phyloP scores from a whole-genome alignment of 2,888 invertebrate genomes.

The Sylvicola cinctus region DNA sequence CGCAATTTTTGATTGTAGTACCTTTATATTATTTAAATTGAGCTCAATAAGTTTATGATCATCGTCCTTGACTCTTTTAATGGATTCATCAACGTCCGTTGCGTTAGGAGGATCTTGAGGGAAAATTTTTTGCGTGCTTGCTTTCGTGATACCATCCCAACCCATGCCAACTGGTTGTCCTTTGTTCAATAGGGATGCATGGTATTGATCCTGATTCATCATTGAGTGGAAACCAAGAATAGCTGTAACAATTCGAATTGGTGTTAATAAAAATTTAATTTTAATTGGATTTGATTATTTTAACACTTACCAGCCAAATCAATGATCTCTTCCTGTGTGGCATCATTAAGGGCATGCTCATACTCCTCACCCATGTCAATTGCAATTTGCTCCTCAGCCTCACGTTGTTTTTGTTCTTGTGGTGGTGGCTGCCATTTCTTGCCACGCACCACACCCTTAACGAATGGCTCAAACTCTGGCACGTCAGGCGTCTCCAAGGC shows the following conservation, averaged over 20 bases:
- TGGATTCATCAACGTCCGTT: constrained; percentile 86
- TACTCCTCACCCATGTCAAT: constrained; percentile 89
- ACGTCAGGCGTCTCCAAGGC: constrained; percentile 95
- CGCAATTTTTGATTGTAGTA: constrained; percentile 26
- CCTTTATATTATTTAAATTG: constrained; percentile 99
- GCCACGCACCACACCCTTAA: constrained; percentile 77
- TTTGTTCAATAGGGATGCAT: constrained; percentile 85
- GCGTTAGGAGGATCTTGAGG: constrained; percentile 93
- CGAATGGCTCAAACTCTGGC: constrained; percentile 88
- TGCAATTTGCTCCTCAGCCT: constrained; percentile 78
- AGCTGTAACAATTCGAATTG: constrained; percentile 33
- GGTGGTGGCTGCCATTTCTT: constrained; percentile 79
- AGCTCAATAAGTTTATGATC: constrained; percentile 72
- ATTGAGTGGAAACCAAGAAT: constrained; percentile 99
- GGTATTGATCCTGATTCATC: constrained; percentile 99
- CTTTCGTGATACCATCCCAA: constrained; percentile 90
- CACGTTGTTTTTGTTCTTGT: constrained; percentile 44
- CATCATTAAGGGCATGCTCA: constrained; percentile 69
- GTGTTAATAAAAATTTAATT: constrained; percentile 1
- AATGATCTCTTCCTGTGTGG: constrained; percentile 91
- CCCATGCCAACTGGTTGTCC: constrained; percentile 76
- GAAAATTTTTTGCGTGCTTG: constrained; percentile 72
- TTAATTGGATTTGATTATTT: background rate
- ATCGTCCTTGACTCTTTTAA: constrained; percentile 76
- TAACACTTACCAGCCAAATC: constrained; percentile 67